Conservation (phyloP, 2,113 vertebrate species). For the Pelecanus crispus region DNA sequence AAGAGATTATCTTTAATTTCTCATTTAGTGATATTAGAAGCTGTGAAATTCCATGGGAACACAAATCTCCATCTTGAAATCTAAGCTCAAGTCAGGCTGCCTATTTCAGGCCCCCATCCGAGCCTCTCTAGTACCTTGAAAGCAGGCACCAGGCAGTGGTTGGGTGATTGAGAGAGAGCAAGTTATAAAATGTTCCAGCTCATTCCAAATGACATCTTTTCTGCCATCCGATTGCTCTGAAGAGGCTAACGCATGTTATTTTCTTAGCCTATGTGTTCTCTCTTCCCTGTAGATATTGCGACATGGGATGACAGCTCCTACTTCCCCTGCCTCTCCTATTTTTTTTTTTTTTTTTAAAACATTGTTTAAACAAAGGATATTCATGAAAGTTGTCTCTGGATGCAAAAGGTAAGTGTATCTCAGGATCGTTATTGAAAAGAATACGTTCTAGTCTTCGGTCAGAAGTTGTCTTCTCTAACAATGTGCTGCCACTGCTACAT, state of each 20-base stretch:
- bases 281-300: neutral
- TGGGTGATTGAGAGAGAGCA: neutral
- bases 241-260: neutral
- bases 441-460: neutral
- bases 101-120: neutral
- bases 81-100: neutral
- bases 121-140: neutral
- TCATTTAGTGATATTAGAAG: neutral
- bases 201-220: neutral
- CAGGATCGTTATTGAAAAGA: neutral
- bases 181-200: neutral
- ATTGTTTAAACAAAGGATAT: neutral
- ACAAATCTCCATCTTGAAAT: neutral
- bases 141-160: neutral
- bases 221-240: neutral
- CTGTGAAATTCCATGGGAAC: neutral
- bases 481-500: neutral
- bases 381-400: neutral
- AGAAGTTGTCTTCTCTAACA: neutral
- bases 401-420: neutral
- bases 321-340: neutral
- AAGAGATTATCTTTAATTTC: neutral
- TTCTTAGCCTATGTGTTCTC: neutral
- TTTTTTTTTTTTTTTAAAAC: neutral
- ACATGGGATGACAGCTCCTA: neutral